Base-by-base conservation (phyloP, 2,888 invertebrate species). In the Drosophila dives region DNA sequence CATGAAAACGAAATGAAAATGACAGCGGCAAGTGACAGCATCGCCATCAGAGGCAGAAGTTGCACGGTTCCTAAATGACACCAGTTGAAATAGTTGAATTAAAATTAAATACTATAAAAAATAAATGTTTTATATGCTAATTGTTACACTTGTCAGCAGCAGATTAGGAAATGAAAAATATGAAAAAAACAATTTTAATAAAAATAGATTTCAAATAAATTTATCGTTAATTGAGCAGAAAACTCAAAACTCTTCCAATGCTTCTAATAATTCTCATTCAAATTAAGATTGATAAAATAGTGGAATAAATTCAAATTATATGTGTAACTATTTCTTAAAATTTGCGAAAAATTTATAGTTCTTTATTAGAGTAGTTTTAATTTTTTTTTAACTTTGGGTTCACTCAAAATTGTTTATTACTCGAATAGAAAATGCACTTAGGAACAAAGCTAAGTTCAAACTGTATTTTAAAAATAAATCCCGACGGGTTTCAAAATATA, bases 1-100 rank as follows among this genome's bases (percentile, higher is more conserved):
- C 81, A 85, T 85, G 87, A 87, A 85, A 85, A 87, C 88, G 86
- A 88, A 86, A 83, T 80, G 86, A 86, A 86, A 86, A 80, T 88
- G 86, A 89, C 86, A 88, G 81, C 77, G 59, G 82, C 89, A 86
- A 83, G 86, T 83, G 86, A 86, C 88, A 87, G 77, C 74, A 80
- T 78, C 75, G 84, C 77, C 77, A 69, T 80, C 80, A 83, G 85
- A 64, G 84, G 78, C 69, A 75, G 64, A 58, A 59, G 49, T 61
- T 48, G 64, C 50, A 38, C 54, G 56, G 66, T 32, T 29, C 20
- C 32, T 11, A 48, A 66, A 66, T 72, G 66, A 66, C 72, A 66
- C 59, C 40, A 26, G 72, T 48, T 48, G 59, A 51, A 74, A 65
- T 26, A 38, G 38, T 36, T n/a, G 34, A 15, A 15, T 15, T 0